phyloP scores from a whole-genome alignment of 1,140 invertebrate species.

The Diabrotica virgifera region DNA sequence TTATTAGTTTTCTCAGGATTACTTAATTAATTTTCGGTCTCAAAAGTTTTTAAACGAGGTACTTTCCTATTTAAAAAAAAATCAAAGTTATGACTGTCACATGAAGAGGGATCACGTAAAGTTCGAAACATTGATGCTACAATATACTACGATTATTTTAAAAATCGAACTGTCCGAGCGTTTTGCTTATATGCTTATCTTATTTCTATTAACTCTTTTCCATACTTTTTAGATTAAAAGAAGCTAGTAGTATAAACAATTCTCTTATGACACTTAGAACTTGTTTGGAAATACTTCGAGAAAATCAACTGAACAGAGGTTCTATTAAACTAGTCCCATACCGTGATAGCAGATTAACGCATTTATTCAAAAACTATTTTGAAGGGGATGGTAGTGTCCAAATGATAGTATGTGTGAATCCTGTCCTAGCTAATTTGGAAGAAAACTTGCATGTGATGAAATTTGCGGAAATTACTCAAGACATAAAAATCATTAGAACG shows the following conservation, averaged over 20 bases:
- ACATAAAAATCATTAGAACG: constrained; percentile 81
- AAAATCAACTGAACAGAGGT: constrained; percentile 74
- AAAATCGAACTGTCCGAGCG: no score
- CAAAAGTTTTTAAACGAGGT: no score
- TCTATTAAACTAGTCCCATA: constrained; percentile 81
- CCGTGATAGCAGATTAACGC: constrained; percentile 91
- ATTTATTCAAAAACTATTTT: constrained; percentile 97
- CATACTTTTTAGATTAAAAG: constrained; percentile 32
- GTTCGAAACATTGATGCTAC: no score
- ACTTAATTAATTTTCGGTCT: no score
- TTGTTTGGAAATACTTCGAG: constrained; percentile 87
- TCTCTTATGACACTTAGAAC: constrained; percentile 80
- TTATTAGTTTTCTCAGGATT: no score
- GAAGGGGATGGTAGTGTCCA: constrained; percentile 93
- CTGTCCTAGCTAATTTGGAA: constrained; percentile 86
- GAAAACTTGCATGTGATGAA: constrained; percentile 94
- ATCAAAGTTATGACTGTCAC: no score
- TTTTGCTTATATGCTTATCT: no score
- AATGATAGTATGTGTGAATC: constrained; percentile 98
- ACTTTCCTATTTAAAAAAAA: no score
- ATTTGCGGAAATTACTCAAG: constrained; percentile 93
- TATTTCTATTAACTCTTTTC: background rate
- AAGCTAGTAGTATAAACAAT: constrained; percentile 79
- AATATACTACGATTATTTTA: no score
- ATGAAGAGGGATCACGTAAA: no score